Conservation (phyloP, 2,888 invertebrate genomes). For the Aleiodes leptofemur region DNA sequence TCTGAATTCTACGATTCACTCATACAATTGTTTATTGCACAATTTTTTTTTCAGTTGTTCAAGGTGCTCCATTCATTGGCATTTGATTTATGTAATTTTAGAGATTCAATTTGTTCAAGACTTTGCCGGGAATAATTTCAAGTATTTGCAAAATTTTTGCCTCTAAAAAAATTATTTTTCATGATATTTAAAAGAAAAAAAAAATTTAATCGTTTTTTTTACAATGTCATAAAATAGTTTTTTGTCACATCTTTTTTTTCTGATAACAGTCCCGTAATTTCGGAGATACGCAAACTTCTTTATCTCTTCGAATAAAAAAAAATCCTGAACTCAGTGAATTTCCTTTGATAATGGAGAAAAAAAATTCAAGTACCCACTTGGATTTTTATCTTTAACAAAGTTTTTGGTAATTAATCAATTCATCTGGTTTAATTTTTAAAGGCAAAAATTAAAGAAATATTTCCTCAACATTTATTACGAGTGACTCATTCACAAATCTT, state of each 20-base stretch:
- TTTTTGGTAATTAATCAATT: neutral
- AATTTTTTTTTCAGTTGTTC: slow-evolving; percentile 46
- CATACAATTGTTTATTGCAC: slow-evolving; percentile 44
- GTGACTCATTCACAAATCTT: neutral
- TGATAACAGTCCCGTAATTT: too few species aligned
- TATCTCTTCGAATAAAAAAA: too few species aligned
- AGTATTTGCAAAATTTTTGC: too few species aligned
- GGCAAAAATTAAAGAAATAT: neutral
- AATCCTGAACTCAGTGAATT: too few species aligned
- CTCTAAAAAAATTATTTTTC: too few species aligned
- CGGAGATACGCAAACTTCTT: too few species aligned
- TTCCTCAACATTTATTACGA: neutral
- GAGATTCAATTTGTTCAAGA: neutral
- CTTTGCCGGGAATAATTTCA: neutral
- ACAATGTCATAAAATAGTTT: too few species aligned
- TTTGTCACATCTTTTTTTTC: too few species aligned
- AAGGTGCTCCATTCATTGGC: slow-evolving; percentile 41
- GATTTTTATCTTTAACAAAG: too few species aligned
- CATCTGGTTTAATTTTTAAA: neutral
- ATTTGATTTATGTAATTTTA: neutral
- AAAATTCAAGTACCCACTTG: too few species aligned
- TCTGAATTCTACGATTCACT: slow-evolving; percentile 10
- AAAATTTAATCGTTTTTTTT: too few species aligned
- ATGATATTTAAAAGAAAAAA: neutral
- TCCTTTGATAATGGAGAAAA: too few species aligned